Conservation (phyloP, 1,140 invertebrate species). For the Phthorimaea operculella region DNA sequence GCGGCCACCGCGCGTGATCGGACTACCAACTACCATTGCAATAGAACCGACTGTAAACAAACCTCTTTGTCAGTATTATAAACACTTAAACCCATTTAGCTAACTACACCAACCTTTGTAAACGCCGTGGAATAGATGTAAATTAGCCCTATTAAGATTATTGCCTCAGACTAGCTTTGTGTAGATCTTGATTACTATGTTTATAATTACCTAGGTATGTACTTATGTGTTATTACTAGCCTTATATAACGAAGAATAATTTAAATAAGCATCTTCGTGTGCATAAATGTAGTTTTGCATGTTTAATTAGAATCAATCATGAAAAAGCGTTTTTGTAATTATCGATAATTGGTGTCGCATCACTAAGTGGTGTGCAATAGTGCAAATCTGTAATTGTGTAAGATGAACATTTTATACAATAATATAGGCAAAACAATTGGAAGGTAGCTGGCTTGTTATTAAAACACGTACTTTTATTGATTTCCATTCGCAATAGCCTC, state of each 20-base stretch:
- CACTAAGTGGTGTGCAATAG: not conserved
- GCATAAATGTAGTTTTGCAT: too few relatives aligned
- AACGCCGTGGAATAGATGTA: not conserved
- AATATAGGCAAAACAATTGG: not conserved
- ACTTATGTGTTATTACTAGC: not conserved
- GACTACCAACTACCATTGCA: not conserved
- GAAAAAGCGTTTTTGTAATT: not conserved
- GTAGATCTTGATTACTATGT: not conserved
- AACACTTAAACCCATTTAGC: not conserved
- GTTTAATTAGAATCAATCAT: too few relatives aligned
- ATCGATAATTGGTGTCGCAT: not conserved
- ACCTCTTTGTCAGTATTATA: slow-evolving; percentile 1
- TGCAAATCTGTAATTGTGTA: not conserved
- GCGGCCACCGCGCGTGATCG: too few relatives aligned
- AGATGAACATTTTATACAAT: not conserved
- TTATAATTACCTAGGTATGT: not conserved
- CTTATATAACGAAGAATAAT: too few relatives aligned
- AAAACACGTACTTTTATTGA: slow-evolving; percentile 1
- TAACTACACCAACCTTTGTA: not conserved
- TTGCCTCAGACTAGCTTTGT: not conserved
- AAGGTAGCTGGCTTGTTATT: not conserved
- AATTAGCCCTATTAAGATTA: slow-evolving; percentile 1
- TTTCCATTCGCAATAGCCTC: not conserved
- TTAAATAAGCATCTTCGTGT: too few relatives aligned
- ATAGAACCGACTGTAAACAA: not conserved